A percentile compares a stretch with the other conserved stretches of the same genome.
Evolutionary conservation across 2,113 vertebrate genomes (phyloP).

Genomic region (Mesoclemmys tuberculata): DNA sequence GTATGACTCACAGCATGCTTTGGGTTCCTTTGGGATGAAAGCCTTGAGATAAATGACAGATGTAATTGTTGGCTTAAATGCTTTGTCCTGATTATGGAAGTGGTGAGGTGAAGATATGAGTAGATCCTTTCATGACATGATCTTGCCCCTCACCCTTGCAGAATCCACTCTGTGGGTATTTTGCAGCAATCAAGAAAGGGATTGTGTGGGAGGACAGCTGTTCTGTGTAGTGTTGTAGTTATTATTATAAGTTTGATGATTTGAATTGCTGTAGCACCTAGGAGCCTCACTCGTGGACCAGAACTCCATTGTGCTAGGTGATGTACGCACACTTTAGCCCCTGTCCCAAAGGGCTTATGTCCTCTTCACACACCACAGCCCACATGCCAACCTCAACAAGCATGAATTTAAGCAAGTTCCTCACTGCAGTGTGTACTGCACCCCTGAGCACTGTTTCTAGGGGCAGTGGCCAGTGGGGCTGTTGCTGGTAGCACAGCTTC

Average conservation of each 20-base stretch:
- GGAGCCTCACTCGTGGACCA: not conserved
- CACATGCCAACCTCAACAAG: not conserved
- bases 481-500: not conserved
- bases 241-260: not conserved
- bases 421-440: not conserved
- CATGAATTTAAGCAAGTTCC: not conserved
- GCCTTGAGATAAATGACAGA: not conserved
- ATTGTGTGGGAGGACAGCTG: not conserved
- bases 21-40: not conserved
- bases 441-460: not conserved
- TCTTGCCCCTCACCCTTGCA: not conserved
- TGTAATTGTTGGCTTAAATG: not conserved
- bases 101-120: not conserved
- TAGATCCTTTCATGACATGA: not conserved
- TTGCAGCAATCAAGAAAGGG: not conserved
- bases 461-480: not conserved
- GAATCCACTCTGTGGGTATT: not conserved
- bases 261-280: not conserved
- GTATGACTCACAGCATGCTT: not conserved
- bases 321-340: not conserved
- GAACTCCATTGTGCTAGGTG: not conserved
- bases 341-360: not conserved
- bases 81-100: not conserved
- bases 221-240: not conserved
- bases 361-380: not conserved